Evolutionary conservation across 92 coral and sea anemone species (phyloP).

Genomic region (Porites lobata): DNA sequence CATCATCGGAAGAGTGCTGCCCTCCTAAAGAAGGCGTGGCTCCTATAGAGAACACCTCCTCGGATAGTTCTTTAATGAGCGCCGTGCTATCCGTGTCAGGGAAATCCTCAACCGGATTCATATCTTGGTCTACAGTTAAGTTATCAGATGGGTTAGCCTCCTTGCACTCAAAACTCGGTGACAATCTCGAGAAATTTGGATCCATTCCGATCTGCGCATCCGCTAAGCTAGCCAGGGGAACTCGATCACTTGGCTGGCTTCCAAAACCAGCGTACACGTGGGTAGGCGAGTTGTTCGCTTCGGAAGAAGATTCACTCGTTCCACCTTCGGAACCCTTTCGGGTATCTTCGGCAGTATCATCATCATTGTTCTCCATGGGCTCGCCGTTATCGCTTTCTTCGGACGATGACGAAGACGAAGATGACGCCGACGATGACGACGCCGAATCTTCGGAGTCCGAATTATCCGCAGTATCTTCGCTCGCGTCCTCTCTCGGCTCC

Average conservation of each 20-base stretch:
- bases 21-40: conserved; percentile 75
- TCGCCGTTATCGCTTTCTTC: conserved; percentile 85
- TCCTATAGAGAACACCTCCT: conserved; percentile 93
- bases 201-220: conserved; percentile 64
- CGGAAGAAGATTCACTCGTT: conserved; percentile 54
- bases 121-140: conserved; percentile 73
- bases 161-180: conserved; percentile 77
- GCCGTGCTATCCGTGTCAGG: conserved; percentile 94
- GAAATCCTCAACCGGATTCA: conserved; percentile 82
- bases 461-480: conserved; percentile 81
- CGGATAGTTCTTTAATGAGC: conserved; percentile 88
- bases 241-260: conserved; percentile 16
- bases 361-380: conserved; percentile 47
- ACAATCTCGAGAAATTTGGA: conserved; percentile 71
- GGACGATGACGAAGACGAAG: conserved; percentile 91
- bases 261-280: conserved; percentile 42
- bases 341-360: conserved; percentile 22
- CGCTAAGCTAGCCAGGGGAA: conserved; percentile 27
- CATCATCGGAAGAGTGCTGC: conserved; percentile 84
- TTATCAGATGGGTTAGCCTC: conserved; percentile 58
- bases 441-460: conserved; percentile 84
- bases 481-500: conserved; percentile 79
- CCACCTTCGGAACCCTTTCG: conserved; percentile 51
- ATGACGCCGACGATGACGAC: conserved; percentile 82
- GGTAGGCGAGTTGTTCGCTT: conserved; percentile 37